Evolutionary conservation across 2,888 invertebrate species (phyloP), one percentile per base, ranked within the genome.

Genomic region (Dinocampus coccinellae): DNA sequence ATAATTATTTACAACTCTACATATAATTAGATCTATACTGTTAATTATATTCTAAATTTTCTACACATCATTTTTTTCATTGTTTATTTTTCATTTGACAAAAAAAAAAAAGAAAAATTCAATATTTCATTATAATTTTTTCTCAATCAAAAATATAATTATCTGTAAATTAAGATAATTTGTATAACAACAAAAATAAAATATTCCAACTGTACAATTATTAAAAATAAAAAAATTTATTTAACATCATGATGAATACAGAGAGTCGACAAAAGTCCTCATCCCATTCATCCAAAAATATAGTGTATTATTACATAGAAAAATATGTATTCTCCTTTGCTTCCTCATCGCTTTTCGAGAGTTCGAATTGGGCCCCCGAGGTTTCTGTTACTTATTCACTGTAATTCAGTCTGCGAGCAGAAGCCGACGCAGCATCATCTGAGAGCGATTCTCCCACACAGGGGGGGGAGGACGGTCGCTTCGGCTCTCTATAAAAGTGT

Each of bases 331-430:
- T 47, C 16, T 39, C 24, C 42, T 20, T 47, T 53, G 62, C 47
- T 73, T 67, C 69, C 61, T 70, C 75, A 68, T 65, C 65, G 63
- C 34, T 61, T 22, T 60, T 34, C 34, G 52, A 55, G 34, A 42
- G 47, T 60, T 61, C 39, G 57, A 60, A 60, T 34, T 74, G 70
- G n/a, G 76, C 73, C 75, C 73, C 76, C 76, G 76, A 77, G 75
- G 72, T 80, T 79, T 79, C 75, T 73, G 75, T 74, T 76, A 73
- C 73, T 73, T 73, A 75, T 64, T 70, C n/a, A 16, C 47, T 16
- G 47, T 47, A 47, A 20, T 75, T 78, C 84, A 85, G 84, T 85
- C 81, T 77, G 77, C 77, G 79, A 76, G 76, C 81, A 83, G 82
- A 81, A 83, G 82, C 82, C 82, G 80, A 58, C 67, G 78, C 76